Evolutionary conservation across 2,113 vertebrate genomes (phyloP), one percentile per base, ranked within the genome.

Genomic region (Silurus glanis): DNA sequence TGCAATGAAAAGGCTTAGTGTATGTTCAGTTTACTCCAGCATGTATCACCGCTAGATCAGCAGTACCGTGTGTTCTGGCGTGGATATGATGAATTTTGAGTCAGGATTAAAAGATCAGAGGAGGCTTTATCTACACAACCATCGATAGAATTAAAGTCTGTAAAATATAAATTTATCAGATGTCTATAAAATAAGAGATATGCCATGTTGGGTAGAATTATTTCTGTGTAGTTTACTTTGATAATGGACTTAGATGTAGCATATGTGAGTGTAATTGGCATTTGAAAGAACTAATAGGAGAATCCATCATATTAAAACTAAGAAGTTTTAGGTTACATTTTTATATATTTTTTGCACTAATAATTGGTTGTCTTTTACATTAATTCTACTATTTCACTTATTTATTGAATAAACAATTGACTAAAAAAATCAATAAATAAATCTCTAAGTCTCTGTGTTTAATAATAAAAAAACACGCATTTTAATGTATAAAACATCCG

Each of bases 11-110:
- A 76, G 61, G 28, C 67, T 86, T 87, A 82, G 71, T 89, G 83
- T 88, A 88, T 87, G 85, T 92, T 59, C 83, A 83, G 62, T 47
- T 79, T 62, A 75, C 84, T 83, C 25, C 25, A 7, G 76, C 25
- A 21, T 58, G 25, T 37, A 80, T 61, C 28, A 49, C 61, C 86
- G 85, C 83, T 85, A 58, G 75, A 88, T 91, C 90, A 89, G 49
- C 61, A 76, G 80, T 80, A 53, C 78, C 86, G 84, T 88, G 91
- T 90, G 85, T 92, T 61, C 87, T 92, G 90, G 87, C 93, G 86
- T 90, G 61, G 58, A n/a, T 74, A 90, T 94, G 94, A 88, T 92
- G 94, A 95, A 95, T 96, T 93, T 95, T 93, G 94, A 94, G 91
- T 72, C 90, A 91, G 80, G 45, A 83, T 78, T 91, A 82, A 90